These are phyloP conservation scores for Caretta caretta DNA, from an alignment of 2,113 vertebrate genomes.

Conservation along the genomic window DNA sequence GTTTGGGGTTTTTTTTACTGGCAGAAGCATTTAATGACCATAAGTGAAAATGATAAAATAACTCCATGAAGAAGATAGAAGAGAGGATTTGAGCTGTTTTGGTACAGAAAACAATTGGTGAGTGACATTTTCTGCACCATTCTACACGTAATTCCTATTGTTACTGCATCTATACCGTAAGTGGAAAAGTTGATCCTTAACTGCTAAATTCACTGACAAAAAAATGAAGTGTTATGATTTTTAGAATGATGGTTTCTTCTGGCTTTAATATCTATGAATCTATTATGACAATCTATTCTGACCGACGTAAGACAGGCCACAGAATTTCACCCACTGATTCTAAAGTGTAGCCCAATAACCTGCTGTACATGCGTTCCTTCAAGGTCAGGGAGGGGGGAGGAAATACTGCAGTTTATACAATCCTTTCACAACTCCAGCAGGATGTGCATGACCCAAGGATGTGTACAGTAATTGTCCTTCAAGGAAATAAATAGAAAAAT, in stretches of 20 bases:
- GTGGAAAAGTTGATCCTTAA: background rate
- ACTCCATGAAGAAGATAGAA: background rate
- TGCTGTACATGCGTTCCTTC: constrained; percentile 15
- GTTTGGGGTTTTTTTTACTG: background rate
- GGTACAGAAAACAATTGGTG: background rate
- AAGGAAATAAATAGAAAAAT: constrained; percentile 5
- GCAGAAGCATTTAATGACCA: background rate
- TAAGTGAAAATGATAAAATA: background rate
- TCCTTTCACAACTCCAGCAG: background rate
- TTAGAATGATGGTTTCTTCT: background rate
- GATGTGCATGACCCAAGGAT: constrained; percentile 2
- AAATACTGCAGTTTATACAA: background rate
- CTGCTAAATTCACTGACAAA: background rate
- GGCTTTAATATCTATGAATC: no score
- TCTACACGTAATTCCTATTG: background rate
- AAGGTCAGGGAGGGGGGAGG: background rate
- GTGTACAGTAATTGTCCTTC: background rate
- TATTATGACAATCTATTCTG: background rate
- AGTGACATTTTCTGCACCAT: background rate
- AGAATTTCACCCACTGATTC: background rate
- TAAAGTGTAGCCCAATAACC: background rate
- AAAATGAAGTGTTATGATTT: background rate
- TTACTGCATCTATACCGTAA: background rate
- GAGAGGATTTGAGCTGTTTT: background rate
- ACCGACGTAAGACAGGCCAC: rapidly evolving